Conservation (phyloP, 2,113 vertebrate genomes). For the Hemibagrus wyckioides region DNA sequence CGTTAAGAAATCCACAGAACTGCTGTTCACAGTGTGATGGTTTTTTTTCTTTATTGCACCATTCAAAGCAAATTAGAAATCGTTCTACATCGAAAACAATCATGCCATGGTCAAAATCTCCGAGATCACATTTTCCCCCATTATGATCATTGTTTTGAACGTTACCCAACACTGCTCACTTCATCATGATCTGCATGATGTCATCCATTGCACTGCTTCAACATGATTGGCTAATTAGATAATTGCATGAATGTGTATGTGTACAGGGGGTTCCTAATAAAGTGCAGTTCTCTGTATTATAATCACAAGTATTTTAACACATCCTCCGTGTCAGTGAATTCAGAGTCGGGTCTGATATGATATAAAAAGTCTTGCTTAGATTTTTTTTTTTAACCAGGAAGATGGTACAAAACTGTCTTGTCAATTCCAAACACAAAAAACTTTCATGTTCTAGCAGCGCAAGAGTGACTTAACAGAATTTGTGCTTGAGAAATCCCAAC, state of each 20-base stretch:
- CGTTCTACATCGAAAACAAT: not conserved
- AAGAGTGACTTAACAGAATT: not conserved
- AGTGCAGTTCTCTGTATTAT: not conserved
- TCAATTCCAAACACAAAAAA: not conserved
- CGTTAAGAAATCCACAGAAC: too few species aligned
- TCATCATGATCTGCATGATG: not conserved
- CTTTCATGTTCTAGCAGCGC: not conserved
- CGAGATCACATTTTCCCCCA: not conserved
- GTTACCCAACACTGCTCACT: too few species aligned
- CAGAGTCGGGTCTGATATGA: not conserved
- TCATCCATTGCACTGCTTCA: not conserved
- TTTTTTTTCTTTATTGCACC: too few species aligned
- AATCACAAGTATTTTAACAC: not conserved
- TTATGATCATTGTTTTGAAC: not conserved
- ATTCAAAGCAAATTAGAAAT: not conserved
- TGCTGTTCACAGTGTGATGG: too few species aligned
- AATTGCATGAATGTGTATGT: not conserved
- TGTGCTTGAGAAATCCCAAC: not conserved
- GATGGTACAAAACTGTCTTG: not conserved
- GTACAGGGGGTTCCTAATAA: not conserved
- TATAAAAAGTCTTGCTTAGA: not conserved
- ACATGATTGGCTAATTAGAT: not conserved
- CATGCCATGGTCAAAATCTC: not conserved
- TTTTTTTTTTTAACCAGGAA: not conserved
- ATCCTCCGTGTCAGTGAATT: not conserved